phyloP scores from a whole-genome alignment of 2,797 vertebrate genomes.

The Lophotriccus pileatus region DNA sequence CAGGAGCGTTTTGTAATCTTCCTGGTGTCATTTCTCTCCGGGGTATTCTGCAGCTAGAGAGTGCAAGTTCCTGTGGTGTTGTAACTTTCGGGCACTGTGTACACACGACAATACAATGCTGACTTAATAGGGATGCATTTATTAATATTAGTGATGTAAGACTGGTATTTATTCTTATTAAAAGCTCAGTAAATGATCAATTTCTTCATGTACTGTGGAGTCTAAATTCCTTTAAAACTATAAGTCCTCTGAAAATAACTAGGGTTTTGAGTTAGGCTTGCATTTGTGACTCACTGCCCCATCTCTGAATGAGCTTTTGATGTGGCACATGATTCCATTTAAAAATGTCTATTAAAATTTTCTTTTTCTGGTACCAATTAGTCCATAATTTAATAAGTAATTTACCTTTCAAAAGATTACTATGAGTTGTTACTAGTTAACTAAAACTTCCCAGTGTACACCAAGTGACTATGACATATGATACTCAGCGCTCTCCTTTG shows the following conservation, averaged over 20 bases:
- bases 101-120: background rate
- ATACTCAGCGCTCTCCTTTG: background rate
- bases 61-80: constrained; percentile 59
- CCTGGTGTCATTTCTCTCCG: constrained; percentile 48
- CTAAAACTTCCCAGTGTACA: background rate
- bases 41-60: constrained; percentile 39
- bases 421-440: constrained; percentile 53
- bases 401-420: constrained; percentile 43
- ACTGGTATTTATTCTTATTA: background rate
- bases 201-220: background rate
- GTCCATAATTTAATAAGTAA: constrained; percentile 42
- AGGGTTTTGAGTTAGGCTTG: background rate
- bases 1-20: constrained; percentile 35
- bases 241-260: background rate
- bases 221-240: background rate
- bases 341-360: background rate
- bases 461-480: background rate
- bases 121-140: constrained; percentile 34
- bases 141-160: constrained; percentile 8
- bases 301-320: background rate
- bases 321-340: background rate
- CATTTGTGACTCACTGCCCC: background rate
- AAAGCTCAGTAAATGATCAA: background rate
- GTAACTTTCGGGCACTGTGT: constrained; percentile 46
- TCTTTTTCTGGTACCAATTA: background rate